Percentiles rank a stretch among this genome's conserved stretches.
Conservation (phyloP, 1,140 invertebrate species). For the Triops longicaudatus region DNA sequence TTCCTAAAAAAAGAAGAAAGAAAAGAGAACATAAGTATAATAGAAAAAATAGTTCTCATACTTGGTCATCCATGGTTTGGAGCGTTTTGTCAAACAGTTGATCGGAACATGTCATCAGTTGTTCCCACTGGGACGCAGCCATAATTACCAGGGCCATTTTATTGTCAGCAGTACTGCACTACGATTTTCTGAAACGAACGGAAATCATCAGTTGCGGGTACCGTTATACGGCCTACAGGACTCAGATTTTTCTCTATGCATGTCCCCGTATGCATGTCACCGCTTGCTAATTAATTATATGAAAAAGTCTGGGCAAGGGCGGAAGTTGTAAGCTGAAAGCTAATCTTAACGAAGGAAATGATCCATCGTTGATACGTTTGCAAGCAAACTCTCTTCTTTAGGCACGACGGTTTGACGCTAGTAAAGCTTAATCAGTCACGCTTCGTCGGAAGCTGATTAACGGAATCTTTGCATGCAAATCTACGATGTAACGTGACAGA, state of each 20-base stretch:
- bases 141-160: not conserved
- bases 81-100: not conserved
- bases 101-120: not conserved
- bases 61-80: not conserved
- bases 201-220: not conserved
- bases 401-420: not conserved
- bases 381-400: too few relatives aligned
- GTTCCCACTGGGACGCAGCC: conserved; percentile 4
- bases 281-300: not conserved
- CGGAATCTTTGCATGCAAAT: not conserved
- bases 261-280: not conserved
- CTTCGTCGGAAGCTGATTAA: not conserved
- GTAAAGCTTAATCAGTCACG: not conserved
- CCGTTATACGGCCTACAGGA: not conserved
- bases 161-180: not conserved
- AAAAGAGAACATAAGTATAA: too few relatives aligned
- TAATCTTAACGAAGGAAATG: too few relatives aligned
- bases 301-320: not conserved
- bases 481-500: not conserved
- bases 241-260: not conserved
- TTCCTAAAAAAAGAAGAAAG: too few relatives aligned
- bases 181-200: not conserved
- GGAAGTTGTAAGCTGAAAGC: too few relatives aligned
- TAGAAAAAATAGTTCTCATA: too few relatives aligned
- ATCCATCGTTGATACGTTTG: too few relatives aligned